A percentile compares a stretch with the other conserved stretches of the same genome.
phyloP scores from a whole-genome alignment of 2,888 invertebrate species.

The Tipula confusa region DNA sequence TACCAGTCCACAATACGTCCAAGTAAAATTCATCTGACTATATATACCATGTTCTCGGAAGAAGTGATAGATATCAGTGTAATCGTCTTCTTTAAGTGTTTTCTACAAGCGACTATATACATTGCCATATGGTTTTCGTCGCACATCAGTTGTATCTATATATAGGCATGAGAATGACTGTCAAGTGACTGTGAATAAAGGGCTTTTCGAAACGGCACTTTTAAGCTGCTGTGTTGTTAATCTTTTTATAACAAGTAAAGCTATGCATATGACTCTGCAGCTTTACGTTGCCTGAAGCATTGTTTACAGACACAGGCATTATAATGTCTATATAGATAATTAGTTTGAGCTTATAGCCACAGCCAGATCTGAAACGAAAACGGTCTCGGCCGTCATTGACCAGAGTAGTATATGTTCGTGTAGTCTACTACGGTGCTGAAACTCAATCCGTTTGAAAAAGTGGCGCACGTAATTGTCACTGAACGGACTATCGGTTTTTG shows the following conservation, averaged over 20 bases:
- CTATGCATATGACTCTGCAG: background rate
- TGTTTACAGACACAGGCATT: too few species aligned
- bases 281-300: too few species aligned
- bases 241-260: background rate
- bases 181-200: constrained; percentile 39
- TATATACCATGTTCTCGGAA: background rate
- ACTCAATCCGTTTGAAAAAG: too few species aligned
- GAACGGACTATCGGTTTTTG: too few species aligned
- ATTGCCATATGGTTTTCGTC: background rate
- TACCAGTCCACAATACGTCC: background rate
- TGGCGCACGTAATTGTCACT: too few species aligned
- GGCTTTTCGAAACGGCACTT: constrained; percentile 40
- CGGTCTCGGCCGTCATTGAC: too few species aligned
- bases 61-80: background rate
- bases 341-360: too few species aligned
- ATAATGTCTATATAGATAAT: too few species aligned
- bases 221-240: constrained; percentile 32
- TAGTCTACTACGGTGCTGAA: too few species aligned
- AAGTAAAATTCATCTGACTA: background rate
- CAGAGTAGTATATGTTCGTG: too few species aligned
- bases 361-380: too few species aligned
- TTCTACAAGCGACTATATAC: background rate
- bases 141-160: background rate
- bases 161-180: constrained; percentile 36
- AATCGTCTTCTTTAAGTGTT: background rate